Conservation (phyloP, 2,797 vertebrate genomes). For the Acipenser oxyrinchus region DNA sequence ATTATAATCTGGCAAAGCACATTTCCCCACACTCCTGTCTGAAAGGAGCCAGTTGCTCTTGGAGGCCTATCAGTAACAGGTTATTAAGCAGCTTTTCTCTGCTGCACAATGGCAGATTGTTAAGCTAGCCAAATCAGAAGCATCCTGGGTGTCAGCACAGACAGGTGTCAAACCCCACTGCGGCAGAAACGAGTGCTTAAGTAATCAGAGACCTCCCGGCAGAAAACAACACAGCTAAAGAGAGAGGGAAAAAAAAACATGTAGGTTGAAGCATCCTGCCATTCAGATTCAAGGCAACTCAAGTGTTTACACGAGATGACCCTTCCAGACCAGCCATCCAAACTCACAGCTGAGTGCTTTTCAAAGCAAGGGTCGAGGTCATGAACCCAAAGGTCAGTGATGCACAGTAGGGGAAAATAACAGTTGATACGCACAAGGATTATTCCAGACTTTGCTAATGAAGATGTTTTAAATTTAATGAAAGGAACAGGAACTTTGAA, state of each 20-base stretch:
- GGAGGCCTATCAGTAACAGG: slow-evolving; percentile 45
- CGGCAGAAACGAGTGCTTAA: slow-evolving; percentile 33
- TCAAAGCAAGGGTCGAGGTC: slow-evolving; percentile 1
- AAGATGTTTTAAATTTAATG: no score
- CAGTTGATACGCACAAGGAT: no score
- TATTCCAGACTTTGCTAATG: no score
- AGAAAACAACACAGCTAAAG: slow-evolving; percentile 35
- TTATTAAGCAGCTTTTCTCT: slow-evolving; percentile 47
- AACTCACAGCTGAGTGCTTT: slow-evolving; percentile 1
- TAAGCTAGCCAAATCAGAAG: slow-evolving; percentile 26
- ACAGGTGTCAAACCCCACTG: slow-evolving; percentile 61
- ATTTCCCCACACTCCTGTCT: slow-evolving; percentile 18
- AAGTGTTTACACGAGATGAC: slow-evolving; percentile 6
- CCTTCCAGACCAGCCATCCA: not conserved
- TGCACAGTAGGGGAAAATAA: no score
- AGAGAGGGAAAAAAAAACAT: slow-evolving; percentile 18
- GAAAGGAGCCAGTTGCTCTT: slow-evolving; percentile 27
- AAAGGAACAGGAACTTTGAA: no score
- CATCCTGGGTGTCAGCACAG: slow-evolving; percentile 43
- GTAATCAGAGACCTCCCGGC: slow-evolving; percentile 47
- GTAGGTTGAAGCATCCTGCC: not conserved
- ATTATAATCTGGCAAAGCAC: not conserved
- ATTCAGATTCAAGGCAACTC: not conserved
- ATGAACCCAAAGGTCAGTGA: not conserved
- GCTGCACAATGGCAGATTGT: slow-evolving; percentile 51